Evolutionary conservation across 1,140 invertebrate species (phyloP).

Genomic region (Diabrotica undecimpunctata): DNA sequence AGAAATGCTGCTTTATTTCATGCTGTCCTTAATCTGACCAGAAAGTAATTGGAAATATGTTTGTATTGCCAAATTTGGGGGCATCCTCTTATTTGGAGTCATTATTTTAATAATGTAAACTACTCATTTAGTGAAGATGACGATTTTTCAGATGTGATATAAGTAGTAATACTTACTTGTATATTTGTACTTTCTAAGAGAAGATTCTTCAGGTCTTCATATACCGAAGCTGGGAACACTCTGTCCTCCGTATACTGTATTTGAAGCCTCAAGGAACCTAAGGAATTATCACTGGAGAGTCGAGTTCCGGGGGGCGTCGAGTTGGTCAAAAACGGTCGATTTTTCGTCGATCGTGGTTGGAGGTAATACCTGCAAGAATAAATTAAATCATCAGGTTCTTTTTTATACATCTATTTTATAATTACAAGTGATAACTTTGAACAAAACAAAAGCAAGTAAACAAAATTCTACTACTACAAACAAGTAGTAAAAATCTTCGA

Average conservation of each 20-base stretch:
- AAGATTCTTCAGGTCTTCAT: constrained; percentile 71
- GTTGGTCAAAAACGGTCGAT: constrained; percentile 58
- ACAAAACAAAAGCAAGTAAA: neutral
- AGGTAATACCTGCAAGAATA: constrained; percentile 70
- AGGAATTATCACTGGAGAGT: constrained; percentile 58
- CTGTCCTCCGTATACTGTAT: constrained; percentile 85
- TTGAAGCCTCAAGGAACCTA: constrained; percentile 79
- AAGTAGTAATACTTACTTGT: constrained; percentile 39
- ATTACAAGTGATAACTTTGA: neutral
- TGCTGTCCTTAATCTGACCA: too few relatives aligned
- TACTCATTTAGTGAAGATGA: too few relatives aligned
- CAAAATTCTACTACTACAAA: neutral
- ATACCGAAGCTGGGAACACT: constrained; percentile 78
- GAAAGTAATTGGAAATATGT: too few relatives aligned
- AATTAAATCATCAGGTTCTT: constrained; percentile 17
- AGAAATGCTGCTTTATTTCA: too few relatives aligned
- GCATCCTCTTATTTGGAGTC: too few relatives aligned
- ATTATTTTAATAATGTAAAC: too few relatives aligned
- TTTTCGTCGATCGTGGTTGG: constrained; percentile 65
- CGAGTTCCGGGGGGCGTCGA: constrained; percentile 66
- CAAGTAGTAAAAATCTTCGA: too few relatives aligned
- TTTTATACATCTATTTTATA: neutral
- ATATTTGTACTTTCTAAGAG: constrained; percentile 70
- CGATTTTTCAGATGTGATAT: too few relatives aligned
- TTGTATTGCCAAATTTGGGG: too few relatives aligned